Evolutionary conservation across 2,888 invertebrate genomes (phyloP).

Genomic region (Nomada fabriciana): DNA sequence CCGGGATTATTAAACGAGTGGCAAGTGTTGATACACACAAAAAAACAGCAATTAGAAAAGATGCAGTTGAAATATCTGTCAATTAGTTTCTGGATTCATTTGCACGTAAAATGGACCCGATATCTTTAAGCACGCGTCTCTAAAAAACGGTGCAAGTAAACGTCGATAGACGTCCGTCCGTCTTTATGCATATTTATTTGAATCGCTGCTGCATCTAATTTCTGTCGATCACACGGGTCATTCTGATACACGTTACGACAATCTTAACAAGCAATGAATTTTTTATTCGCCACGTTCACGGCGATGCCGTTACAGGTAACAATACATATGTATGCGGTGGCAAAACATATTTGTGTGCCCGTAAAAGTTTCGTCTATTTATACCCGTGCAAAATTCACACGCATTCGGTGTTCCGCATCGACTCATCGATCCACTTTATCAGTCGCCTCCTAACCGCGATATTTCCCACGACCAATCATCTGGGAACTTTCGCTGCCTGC

Average conservation of each 20-base stretch:
- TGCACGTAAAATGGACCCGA: constrained; percentile 62
- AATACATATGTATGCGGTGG: constrained; percentile 17
- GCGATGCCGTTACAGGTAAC: constrained; percentile 1
- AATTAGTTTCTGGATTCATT: constrained; percentile 1
- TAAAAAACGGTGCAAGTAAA: not conserved
- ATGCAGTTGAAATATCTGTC: constrained; percentile 39
- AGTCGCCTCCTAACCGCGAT: constrained; percentile 70
- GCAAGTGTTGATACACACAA: not conserved
- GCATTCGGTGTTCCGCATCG: constrained; percentile 57
- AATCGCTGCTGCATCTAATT: not conserved
- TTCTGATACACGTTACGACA: not conserved
- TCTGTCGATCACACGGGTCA: not conserved
- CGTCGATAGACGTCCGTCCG: not conserved
- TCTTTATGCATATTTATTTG: not conserved
- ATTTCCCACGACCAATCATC: constrained; percentile 75
- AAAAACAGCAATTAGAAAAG: not conserved
- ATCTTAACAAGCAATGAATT: not conserved
- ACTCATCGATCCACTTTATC: constrained; percentile 75
- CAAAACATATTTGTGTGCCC: constrained; percentile 32
- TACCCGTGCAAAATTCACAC: constrained; percentile 54
- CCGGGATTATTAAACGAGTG: constrained; percentile 26
- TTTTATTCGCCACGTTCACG: not conserved
- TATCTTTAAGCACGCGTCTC: constrained; percentile 65
- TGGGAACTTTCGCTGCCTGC: constrained; percentile 62
- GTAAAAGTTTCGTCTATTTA: constrained; percentile 56